phyloP scores from a whole-genome alignment of 1,140 invertebrate genomes.

The Aphaenogaster floridana region DNA sequence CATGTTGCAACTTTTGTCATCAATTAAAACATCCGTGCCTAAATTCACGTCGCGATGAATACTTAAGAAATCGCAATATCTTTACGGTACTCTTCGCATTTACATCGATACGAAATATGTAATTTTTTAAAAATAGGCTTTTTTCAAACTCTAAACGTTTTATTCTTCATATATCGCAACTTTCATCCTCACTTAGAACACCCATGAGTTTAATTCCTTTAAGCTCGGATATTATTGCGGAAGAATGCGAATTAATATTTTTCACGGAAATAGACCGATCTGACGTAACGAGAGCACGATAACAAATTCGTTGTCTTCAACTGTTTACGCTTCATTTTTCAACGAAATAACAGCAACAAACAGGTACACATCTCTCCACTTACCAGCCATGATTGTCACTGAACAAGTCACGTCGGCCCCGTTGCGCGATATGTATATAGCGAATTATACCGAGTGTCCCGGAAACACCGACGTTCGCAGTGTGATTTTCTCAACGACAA shows the following conservation, averaged over 20 bases:
- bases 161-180: slow-evolving; percentile 1
- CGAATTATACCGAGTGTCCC: slow-evolving; percentile 58
- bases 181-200: neutral
- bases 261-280: neutral
- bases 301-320: neutral
- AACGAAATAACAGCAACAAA: slow-evolving; percentile 48
- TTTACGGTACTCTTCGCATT: neutral
- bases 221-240: slow-evolving; percentile 6
- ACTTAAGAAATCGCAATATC: neutral
- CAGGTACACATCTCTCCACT: slow-evolving; percentile 70
- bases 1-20: neutral
- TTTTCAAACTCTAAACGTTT: neutral
- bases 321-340: slow-evolving; percentile 37
- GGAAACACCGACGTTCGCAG: neutral
- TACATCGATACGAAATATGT: neutral
- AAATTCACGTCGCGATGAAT: neutral
- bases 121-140: neutral
- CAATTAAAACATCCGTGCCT: neutral
- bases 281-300: neutral
- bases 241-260: slow-evolving; percentile 23
- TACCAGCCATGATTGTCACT: slow-evolving; percentile 86
- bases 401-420: slow-evolving; percentile 84
- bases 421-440: slow-evolving; percentile 50
- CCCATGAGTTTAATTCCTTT: slow-evolving; percentile 2
- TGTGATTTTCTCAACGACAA: neutral